phyloP scores from a whole-genome alignment of 2,888 invertebrate genomes.

The Pocota personata region DNA sequence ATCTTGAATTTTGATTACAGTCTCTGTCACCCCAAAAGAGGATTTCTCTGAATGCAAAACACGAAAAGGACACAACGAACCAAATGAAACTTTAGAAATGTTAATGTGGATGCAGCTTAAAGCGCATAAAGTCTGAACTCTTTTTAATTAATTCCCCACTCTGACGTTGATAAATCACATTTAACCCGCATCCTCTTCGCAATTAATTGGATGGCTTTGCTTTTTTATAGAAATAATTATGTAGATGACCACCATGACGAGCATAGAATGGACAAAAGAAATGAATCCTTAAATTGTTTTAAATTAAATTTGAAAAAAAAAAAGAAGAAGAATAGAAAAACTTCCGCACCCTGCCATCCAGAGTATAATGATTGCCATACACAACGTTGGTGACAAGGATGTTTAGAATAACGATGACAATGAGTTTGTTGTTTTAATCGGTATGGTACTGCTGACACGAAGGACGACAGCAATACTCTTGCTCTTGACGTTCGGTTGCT shows the following conservation, averaged over 20 bases:
- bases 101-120: constrained; percentile 39
- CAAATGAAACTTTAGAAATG: constrained; percentile 11
- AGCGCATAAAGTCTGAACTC: constrained; percentile 34
- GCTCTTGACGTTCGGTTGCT: constrained; percentile 35
- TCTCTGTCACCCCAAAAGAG: background rate
- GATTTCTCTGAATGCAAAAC: background rate
- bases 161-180: constrained; percentile 62
- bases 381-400: constrained; percentile 36
- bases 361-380: background rate
- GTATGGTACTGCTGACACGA: background rate
- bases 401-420: constrained; percentile 54
- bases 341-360: background rate
- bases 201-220: constrained; percentile 43
- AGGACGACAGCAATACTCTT: constrained; percentile 1
- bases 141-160: constrained; percentile 5
- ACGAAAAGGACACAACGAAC: constrained; percentile 32
- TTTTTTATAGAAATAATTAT: background rate
- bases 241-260: constrained; percentile 16
- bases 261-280: background rate
- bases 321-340: background rate
- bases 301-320: constrained; percentile 34
- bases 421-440: constrained; percentile 40
- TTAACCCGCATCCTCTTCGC: constrained; percentile 15
- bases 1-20: constrained; percentile 14
- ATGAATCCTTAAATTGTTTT: constrained; percentile 36